Evolutionary conservation across 1,140 invertebrate genomes (phyloP).

Genomic region (Charaxes varanes): DNA sequence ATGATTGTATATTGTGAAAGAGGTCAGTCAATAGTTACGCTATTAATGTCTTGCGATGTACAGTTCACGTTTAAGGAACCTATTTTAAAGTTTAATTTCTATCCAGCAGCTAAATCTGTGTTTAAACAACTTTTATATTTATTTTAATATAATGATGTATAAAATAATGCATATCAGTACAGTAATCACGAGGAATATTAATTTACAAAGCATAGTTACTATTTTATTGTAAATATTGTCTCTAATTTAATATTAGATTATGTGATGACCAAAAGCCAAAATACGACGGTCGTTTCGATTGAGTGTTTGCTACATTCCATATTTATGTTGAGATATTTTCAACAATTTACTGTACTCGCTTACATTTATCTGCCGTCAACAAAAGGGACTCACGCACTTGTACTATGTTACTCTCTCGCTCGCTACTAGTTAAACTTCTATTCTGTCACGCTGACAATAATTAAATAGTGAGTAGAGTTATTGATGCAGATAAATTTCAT

Average conservation of each 20-base stretch:
- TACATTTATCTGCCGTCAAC: slow-evolving; percentile 26
- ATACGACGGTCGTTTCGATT: slow-evolving; percentile 62
- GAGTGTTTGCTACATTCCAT: slow-evolving; percentile 73
- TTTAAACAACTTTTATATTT: slow-evolving; percentile 74
- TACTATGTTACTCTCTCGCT: slow-evolving; percentile 9
- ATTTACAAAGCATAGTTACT: slow-evolving; percentile 70
- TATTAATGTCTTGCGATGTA: slow-evolving; percentile 61
- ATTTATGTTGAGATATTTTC: slow-evolving; percentile 72
- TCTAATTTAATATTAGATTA: slow-evolving; percentile 69
- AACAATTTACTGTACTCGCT: slow-evolving; percentile 46
- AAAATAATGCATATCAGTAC: slow-evolving; percentile 68
- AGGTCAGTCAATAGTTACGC: slow-evolving; percentile 58
- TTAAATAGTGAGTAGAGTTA: slow-evolving; percentile 33
- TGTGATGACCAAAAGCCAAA: slow-evolving; percentile 55
- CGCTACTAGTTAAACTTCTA: slow-evolving; percentile 8
- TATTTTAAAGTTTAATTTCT: slow-evolving; percentile 67
- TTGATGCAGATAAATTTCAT: slow-evolving; percentile 33
- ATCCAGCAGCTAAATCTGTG: slow-evolving; percentile 63
- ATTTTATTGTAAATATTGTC: slow-evolving; percentile 72
- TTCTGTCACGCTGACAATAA: slow-evolving; percentile 32
- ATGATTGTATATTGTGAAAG: slow-evolving; percentile 64
- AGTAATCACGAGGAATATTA: slow-evolving; percentile 62
- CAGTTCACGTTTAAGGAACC: slow-evolving; percentile 64
- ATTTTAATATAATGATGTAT: slow-evolving; percentile 49
- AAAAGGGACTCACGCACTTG: slow-evolving; percentile 21